A percentile compares a stretch with the other conserved stretches of the same genome.
These are phyloP conservation scores for Wiebesia pumilae DNA, from an alignment of 1,140 invertebrate species.

Conservation along the genomic window DNA sequence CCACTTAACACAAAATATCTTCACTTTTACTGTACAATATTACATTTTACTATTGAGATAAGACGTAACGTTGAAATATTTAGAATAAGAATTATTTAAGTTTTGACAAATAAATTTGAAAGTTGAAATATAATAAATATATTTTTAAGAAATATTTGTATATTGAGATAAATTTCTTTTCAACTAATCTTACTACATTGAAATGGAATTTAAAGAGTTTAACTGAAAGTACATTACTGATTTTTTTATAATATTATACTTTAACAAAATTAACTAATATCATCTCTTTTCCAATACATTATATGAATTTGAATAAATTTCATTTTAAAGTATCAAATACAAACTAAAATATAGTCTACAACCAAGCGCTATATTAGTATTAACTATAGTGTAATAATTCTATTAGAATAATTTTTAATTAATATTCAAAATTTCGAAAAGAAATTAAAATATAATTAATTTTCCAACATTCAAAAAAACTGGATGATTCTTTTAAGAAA, in stretches of 20 bases:
- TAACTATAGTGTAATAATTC: neutral
- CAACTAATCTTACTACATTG: neutral
- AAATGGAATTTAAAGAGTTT: neutral
- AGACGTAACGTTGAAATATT: neutral
- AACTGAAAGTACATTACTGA: too few relatives aligned
- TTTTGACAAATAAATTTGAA: neutral
- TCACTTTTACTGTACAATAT: neutral
- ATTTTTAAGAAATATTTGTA: neutral
- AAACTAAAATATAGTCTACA: neutral
- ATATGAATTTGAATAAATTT: neutral
- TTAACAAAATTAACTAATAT: too few relatives aligned
- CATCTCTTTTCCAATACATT: too few relatives aligned
- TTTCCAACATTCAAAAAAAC: neutral
- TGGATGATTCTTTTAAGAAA: neutral
- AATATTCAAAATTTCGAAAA: neutral
- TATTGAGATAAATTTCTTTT: neutral
- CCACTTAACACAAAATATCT: neutral
- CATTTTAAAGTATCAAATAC: neutral
- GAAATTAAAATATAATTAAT: conserved; percentile 18
- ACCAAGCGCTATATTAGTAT: neutral
- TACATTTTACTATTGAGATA: neutral
- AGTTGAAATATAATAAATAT: neutral
- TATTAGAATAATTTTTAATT: neutral
- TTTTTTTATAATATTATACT: too few relatives aligned
- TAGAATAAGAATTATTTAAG: neutral